Percentiles rank a stretch among this genome's conserved stretches.
Conservation (phyloP, 30 jellyfish, hydroid and myxozoan species). For the Turritopsis dohrnii region DNA sequence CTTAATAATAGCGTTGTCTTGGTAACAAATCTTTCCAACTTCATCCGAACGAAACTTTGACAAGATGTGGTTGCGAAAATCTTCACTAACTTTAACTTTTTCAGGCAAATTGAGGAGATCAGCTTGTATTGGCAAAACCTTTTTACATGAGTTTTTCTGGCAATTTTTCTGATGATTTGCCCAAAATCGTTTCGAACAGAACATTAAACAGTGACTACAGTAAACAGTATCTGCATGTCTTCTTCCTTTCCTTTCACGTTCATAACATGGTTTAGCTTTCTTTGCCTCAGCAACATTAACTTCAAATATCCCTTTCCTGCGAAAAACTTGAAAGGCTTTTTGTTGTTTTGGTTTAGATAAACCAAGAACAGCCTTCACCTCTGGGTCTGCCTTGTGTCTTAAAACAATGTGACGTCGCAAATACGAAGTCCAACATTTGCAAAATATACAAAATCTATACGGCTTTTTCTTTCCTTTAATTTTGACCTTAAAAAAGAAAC, state of each 20-base stretch:
- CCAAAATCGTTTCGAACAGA: slow-evolving; percentile 4
- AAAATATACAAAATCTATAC: not conserved
- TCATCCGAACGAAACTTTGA: slow-evolving; percentile 7
- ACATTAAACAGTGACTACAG: slow-evolving; percentile 18
- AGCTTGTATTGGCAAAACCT: slow-evolving; percentile 13
- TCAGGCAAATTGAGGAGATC: slow-evolving; percentile 13
- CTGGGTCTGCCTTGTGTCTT: not conserved
- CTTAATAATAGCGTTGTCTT: not conserved
- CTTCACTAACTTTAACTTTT: slow-evolving; percentile 21
- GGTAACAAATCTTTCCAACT: slow-evolving; percentile 21
- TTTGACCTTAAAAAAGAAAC: not conserved
- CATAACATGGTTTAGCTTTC: slow-evolving; percentile 18
- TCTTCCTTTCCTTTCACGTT: slow-evolving; percentile 20
- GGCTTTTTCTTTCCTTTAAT: not conserved
- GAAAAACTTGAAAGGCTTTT: not conserved
- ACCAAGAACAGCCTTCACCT: not conserved
- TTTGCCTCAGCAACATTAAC: slow-evolving; percentile 12
- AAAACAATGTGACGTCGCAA: not conserved
- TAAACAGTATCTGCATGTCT: not conserved
- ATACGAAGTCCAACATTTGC: not conserved
- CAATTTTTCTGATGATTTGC: slow-evolving; percentile 13
- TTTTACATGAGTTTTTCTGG: slow-evolving; percentile 21
- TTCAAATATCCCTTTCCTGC: not conserved
- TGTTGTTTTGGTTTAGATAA: not conserved
- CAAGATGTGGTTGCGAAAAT: slow-evolving; percentile 4